Percentiles rank a stretch among this genome's conserved stretches.
phyloP scores from a whole-genome alignment of 2,113 vertebrate species.

The Eurypyga helias region DNA sequence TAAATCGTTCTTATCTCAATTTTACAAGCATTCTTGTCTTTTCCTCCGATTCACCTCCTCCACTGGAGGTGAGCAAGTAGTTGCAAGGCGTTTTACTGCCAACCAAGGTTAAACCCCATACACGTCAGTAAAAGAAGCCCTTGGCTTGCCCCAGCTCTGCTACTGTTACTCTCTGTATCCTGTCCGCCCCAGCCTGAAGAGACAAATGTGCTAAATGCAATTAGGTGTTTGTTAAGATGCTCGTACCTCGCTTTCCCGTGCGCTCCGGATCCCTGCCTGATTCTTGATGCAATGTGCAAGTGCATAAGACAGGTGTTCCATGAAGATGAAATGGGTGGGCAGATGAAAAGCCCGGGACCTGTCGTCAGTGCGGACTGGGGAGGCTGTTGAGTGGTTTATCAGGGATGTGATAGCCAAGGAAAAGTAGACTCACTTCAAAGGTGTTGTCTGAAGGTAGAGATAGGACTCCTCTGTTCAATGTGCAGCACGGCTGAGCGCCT shows the following conservation, averaged over 20 bases:
- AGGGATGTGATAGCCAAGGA: neutral
- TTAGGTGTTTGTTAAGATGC: neutral
- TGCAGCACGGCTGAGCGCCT: neutral
- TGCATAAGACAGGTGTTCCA: neutral
- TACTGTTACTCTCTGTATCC: neutral
- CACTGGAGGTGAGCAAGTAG: no score
- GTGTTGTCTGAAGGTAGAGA: neutral
- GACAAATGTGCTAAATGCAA: neutral
- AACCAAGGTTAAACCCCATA: no score
- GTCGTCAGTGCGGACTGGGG: neutral
- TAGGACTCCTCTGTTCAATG: neutral
- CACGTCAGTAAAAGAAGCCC: neutral
- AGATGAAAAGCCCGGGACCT: neutral
- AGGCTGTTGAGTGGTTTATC: neutral
- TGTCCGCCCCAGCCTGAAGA: neutral
- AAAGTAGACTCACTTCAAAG: neutral
- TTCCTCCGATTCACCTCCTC: no score
- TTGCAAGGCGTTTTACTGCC: no score
- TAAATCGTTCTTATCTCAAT: no score
- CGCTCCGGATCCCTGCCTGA: neutral
- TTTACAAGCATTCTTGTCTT: no score
- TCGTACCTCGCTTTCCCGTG: neutral
- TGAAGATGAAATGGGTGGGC: rapidly evolving
- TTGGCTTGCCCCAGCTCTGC: neutral
- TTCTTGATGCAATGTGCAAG: rapidly evolving